phyloP scores from a whole-genome alignment of 2,888 invertebrate species.

The Dicycla oo region DNA sequence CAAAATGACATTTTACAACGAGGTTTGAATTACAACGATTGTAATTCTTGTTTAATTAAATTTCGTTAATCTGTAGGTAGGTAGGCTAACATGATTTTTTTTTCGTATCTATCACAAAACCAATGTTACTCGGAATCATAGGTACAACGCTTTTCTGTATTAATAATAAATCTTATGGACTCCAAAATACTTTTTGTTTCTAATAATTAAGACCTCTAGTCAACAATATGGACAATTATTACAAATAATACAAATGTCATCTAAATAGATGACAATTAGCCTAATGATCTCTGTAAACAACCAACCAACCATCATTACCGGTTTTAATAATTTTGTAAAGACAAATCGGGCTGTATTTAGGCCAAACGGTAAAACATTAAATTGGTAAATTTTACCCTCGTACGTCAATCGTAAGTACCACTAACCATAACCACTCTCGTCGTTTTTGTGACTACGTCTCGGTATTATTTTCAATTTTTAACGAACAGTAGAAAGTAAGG shows the following conservation, averaged over 20 bases:
- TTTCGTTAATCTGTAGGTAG: neutral
- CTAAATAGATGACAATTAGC: neutral
- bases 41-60: neutral
- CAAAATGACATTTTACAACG: no score
- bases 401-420: neutral
- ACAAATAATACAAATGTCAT: neutral
- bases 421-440: no score
- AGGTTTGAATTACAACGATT: neutral
- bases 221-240: neutral
- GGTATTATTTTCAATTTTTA: no score
- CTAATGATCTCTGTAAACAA: slow-evolving; percentile 1
- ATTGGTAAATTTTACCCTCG: neutral
- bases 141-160: neutral
- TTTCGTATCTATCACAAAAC: neutral
- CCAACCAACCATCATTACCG: no score
- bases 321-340: slow-evolving; percentile 1
- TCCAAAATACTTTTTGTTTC: slow-evolving; percentile 1
- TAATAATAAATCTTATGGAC: neutral
- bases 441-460: no score
- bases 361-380: neutral
- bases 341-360: neutral
- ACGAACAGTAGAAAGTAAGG: no score
- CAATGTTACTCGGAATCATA: neutral
- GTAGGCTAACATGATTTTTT: neutral
- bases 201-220: neutral